phyloP scores from a whole-genome alignment of 2,888 invertebrate species.

The Cynaeus angustus region DNA sequence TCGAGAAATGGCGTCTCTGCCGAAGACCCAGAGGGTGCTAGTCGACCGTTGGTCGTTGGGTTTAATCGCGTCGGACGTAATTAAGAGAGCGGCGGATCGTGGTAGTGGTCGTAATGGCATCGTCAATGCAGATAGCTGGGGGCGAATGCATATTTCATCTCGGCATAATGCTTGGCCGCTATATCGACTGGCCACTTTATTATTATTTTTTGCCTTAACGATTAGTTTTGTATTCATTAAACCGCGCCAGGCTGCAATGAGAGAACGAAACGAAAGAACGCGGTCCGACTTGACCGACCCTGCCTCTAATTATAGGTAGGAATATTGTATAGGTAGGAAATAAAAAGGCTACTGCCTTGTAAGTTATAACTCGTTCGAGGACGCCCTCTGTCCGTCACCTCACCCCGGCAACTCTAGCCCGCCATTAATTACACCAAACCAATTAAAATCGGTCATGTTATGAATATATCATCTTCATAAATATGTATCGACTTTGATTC shows the following conservation, averaged over 20 bases:
- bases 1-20: background rate
- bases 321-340: constrained; percentile 53
- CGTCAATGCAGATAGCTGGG: constrained; percentile 51
- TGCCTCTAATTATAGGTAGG: constrained; percentile 56
- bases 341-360: constrained; percentile 54
- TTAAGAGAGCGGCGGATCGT: constrained; percentile 46
- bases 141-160: constrained; percentile 56
- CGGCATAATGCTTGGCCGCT: constrained; percentile 56
- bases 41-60: constrained; percentile 27
- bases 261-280: constrained; percentile 48
- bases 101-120: constrained; percentile 47
- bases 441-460: constrained; percentile 67
- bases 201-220: constrained; percentile 55
- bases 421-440: constrained; percentile 63
- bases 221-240: constrained; percentile 58
- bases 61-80: constrained; percentile 47
- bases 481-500: constrained; percentile 64
- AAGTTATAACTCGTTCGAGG: constrained; percentile 49
- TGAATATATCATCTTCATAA: constrained; percentile 66
- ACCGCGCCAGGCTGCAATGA: constrained; percentile 54
- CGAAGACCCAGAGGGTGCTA: constrained; percentile 22
- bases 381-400: constrained; percentile 52
- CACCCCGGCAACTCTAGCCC: constrained; percentile 53
- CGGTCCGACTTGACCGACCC: constrained; percentile 48
- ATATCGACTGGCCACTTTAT: constrained; percentile 58